Conservation (phyloP, 2,797 vertebrate species). For the Synanceia verrucosa region DNA sequence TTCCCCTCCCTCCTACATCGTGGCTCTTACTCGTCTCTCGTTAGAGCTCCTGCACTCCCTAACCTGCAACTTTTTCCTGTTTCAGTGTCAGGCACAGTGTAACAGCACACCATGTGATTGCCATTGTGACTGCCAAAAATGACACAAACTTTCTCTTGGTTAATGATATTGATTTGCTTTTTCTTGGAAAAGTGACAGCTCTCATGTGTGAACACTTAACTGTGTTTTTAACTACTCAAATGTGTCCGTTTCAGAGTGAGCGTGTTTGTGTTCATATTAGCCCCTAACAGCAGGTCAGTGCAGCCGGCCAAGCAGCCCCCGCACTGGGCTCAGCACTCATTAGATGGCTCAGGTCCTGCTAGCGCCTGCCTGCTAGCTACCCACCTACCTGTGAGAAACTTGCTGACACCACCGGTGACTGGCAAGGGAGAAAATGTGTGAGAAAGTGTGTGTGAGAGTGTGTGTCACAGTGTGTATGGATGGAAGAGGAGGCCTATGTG, state of each 20-base stretch:
- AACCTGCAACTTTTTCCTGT: neutral
- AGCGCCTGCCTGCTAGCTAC: conserved; percentile 59
- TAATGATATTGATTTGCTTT: neutral
- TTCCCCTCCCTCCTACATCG: neutral
- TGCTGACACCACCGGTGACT: conserved; percentile 62
- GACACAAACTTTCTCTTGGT: neutral
- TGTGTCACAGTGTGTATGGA: neutral
- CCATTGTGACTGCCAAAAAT: no score
- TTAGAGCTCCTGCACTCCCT: conserved; percentile 36
- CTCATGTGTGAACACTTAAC: conserved; percentile 14
- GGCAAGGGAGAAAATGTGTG: conserved; percentile 55
- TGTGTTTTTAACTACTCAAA: conserved; percentile 19
- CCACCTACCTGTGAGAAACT: conserved; percentile 63
- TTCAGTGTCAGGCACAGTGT: neutral
- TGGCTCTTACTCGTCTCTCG: conserved; percentile 7
- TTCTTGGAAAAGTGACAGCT: conserved; percentile 8
- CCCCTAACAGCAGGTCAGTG: conserved; percentile 52
- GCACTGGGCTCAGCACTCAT: conserved; percentile 58
- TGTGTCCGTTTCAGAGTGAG: conserved; percentile 9
- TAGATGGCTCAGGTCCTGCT: conserved; percentile 51
- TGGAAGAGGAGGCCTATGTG: conserved; percentile 4
- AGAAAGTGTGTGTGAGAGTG: conserved; percentile 27
- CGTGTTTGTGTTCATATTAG: conserved; percentile 44
- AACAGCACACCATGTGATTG: neutral
- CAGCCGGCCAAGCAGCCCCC: conserved; percentile 51